Evolutionary conservation across 30 jellyfish, hydroid and myxozoan genomes (phyloP).

Genomic region (Catostylus mosaicus): DNA sequence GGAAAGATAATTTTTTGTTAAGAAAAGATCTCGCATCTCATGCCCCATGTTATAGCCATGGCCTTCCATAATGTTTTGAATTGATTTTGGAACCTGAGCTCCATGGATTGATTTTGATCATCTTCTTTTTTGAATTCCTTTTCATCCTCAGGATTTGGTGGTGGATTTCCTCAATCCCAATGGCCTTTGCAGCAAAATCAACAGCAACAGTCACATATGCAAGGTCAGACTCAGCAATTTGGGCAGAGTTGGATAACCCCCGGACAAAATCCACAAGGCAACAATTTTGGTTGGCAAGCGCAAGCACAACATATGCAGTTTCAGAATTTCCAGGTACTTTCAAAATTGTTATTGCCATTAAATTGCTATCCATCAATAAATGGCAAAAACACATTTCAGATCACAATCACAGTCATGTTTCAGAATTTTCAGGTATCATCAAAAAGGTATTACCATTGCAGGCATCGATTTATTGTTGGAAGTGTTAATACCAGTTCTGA

Average conservation of each 20-base stretch:
- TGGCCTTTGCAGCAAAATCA: constrained; percentile 17
- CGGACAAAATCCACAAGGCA: neutral
- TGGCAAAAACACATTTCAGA: too few species aligned
- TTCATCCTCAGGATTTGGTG: neutral
- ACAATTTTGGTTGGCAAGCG: constrained; percentile 38
- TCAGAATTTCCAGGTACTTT: neutral
- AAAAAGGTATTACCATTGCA: too few species aligned
- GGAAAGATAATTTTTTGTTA: too few species aligned
- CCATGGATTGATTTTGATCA: neutral
- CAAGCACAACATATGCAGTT: constrained; percentile 12
- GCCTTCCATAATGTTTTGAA: too few species aligned
- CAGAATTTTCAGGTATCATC: too few species aligned
- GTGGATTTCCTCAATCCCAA: neutral
- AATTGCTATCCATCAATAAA: too few species aligned
- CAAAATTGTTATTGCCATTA: neutral
- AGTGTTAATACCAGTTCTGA: too few species aligned
- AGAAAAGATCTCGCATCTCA: too few species aligned
- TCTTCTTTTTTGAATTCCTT: neutral
- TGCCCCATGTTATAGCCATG: too few species aligned
- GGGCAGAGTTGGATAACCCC: constrained; percentile 10
- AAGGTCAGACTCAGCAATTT: constrained; percentile 11
- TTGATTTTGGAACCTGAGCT: too few species aligned
- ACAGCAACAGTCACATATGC: constrained; percentile 17
- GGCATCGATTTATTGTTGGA: too few species aligned
- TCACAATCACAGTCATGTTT: too few species aligned